Percentiles rank a stretch among this genome's conserved stretches.
Conservation (phyloP, 2,113 vertebrate species). For the Odocoileus hemionus region DNA sequence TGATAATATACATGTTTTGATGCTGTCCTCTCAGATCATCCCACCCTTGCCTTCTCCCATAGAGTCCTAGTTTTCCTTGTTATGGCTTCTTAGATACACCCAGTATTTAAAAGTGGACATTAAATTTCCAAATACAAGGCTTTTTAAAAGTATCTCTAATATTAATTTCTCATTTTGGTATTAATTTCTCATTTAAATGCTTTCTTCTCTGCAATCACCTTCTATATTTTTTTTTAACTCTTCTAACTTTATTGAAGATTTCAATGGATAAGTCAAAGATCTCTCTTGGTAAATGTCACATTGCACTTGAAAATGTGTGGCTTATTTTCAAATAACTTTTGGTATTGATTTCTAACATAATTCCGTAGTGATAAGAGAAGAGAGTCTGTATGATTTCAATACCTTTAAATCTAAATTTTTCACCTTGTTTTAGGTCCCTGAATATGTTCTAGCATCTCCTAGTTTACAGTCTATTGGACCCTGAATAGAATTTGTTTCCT, state of each 20-base stretch:
- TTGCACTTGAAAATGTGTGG: background rate
- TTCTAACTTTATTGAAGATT: background rate
- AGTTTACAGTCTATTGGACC: background rate
- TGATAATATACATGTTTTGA: too few species aligned
- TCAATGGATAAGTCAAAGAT: background rate
- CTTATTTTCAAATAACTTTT: background rate
- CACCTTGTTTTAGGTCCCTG: background rate
- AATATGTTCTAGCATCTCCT: background rate
- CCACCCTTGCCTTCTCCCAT: too few species aligned
- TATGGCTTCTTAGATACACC: background rate
- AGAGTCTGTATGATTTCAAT: background rate
- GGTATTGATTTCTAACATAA: background rate
- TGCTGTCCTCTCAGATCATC: too few species aligned
- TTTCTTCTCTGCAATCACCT: background rate
- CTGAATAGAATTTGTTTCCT: background rate
- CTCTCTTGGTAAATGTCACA: background rate
- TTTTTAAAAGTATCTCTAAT: background rate
- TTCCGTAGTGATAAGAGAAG: background rate
- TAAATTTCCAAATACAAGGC: background rate
- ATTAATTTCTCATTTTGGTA: background rate
- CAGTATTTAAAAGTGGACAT: background rate
- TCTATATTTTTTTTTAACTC: background rate
- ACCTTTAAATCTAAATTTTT: background rate
- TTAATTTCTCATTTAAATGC: background rate
- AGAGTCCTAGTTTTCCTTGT: background rate